A percentile compares a stretch with the other conserved stretches of the same genome.
phyloP scores from a whole-genome alignment of 1,140 invertebrate species.

The Tribolium madens region DNA sequence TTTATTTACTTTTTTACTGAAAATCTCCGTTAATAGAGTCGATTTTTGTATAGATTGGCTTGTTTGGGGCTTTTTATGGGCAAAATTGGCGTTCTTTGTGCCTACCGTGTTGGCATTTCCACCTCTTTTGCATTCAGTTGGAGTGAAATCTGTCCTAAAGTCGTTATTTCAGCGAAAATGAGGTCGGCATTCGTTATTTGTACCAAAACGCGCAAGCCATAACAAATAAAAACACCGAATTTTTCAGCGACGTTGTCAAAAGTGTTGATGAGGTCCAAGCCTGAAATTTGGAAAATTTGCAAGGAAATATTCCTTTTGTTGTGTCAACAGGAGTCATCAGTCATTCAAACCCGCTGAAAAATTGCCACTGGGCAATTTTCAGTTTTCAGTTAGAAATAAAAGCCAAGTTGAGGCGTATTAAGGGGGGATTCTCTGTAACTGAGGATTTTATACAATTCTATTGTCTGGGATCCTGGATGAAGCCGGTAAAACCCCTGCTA shows the following conservation, averaged over 20 bases:
- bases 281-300: constrained; percentile 9
- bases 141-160: constrained; percentile 21
- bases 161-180: constrained; percentile 13
- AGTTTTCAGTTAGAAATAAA: not conserved
- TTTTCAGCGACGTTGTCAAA: too few species aligned
- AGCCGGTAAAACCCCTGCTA: constrained; percentile 28
- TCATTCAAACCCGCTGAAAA: constrained; percentile 20
- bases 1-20: too few species aligned
- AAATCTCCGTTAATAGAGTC: too few species aligned
- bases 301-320: constrained; percentile 7
- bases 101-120: too few species aligned
- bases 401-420: not conserved
- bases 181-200: constrained; percentile 15
- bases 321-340: constrained; percentile 26
- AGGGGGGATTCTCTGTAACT: constrained; percentile 18
- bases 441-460: constrained; percentile 34
- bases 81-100: too few species aligned
- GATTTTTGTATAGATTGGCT: too few species aligned
- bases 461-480: constrained; percentile 22
- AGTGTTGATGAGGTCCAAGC: not conserved
- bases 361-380: not conserved
- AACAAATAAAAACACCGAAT: too few species aligned
- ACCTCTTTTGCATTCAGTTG: constrained; percentile 19
- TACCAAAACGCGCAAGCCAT: constrained; percentile 2
- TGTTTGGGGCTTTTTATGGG: too few species aligned